Evolutionary conservation across 2,113 vertebrate species (phyloP).

Genomic region (Prochilodus magdalenae): DNA sequence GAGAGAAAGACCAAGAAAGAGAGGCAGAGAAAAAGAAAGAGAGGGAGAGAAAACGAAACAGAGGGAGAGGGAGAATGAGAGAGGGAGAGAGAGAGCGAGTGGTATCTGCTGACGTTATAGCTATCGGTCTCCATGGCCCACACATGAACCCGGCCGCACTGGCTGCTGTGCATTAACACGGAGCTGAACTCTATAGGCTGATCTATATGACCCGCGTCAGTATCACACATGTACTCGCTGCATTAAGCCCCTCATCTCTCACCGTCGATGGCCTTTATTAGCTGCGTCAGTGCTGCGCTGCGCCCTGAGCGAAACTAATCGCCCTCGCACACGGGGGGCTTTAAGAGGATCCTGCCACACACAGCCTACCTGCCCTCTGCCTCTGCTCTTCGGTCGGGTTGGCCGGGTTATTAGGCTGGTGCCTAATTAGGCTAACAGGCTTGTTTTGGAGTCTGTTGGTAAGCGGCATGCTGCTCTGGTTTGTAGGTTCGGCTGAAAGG

Average conservation of each 20-base stretch:
- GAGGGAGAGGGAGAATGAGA: no score
- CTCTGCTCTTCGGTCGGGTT: not conserved
- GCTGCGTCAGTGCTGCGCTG: not conserved
- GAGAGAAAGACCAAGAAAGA: no score
- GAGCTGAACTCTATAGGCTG: constrained; percentile 36
- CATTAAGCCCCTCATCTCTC: constrained; percentile 38
- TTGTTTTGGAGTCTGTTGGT: not conserved
- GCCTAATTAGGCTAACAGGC: not conserved
- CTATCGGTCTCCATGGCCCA: constrained; percentile 48
- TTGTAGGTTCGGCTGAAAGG: not conserved
- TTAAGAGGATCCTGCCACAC: not conserved
- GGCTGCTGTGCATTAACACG: constrained; percentile 50
- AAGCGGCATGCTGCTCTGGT: not conserved
- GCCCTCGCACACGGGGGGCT: not conserved
- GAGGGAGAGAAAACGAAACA: not conserved
- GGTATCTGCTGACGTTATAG: constrained; percentile 30
- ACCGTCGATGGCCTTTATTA: constrained; percentile 8
- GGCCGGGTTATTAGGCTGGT: not conserved
- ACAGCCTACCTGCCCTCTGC: not conserved
- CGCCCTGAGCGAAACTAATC: not conserved
- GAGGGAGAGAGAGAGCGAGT: not conserved
- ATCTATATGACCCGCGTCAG: not conserved
- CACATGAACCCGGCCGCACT: constrained; percentile 46
- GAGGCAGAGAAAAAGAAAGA: not conserved
- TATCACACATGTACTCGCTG: constrained; percentile 11